A percentile compares a stretch with the other conserved stretches of the same genome.
Evolutionary conservation across 2,888 invertebrate genomes (phyloP).

Genomic region (Chouioia cunea): DNA sequence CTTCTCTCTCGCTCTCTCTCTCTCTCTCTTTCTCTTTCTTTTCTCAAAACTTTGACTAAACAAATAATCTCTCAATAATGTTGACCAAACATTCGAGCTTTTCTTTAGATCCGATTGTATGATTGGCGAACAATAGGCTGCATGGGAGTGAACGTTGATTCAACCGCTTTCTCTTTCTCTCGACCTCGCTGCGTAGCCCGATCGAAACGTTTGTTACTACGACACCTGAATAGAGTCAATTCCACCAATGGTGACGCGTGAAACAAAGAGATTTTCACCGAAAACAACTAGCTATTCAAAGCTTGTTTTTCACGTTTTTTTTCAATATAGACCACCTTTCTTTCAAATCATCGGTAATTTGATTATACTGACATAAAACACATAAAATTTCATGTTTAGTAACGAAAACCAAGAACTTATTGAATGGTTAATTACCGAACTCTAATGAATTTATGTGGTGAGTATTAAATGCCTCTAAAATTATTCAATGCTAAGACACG

Average conservation of each 20-base stretch:
- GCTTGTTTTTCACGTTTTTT: background rate
- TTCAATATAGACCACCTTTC: background rate
- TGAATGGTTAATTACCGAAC: too few species aligned
- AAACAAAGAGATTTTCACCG: slow-evolving; percentile 10
- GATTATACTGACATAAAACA: too few species aligned
- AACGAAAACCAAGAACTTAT: too few species aligned
- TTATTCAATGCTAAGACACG: too few species aligned
- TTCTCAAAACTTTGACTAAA: too few species aligned
- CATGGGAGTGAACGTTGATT: slow-evolving; percentile 1
- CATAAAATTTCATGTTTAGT: too few species aligned
- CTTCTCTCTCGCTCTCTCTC: too few species aligned
- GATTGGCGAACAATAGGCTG: background rate
- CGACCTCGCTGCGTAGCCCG: background rate
- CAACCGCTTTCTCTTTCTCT: background rate
- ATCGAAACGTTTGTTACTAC: slow-evolving; percentile 20
- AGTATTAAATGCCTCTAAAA: too few species aligned
- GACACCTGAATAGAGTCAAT: slow-evolving; percentile 31
- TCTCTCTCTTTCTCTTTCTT: too few species aligned
- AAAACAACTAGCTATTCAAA: slow-evolving; percentile 9
- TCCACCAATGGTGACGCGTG: background rate
- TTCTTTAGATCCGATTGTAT: slow-evolving; percentile 13
- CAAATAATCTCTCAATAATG: too few species aligned
- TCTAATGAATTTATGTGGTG: too few species aligned
- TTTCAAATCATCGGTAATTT: too few species aligned
- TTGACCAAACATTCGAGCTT: background rate